These are phyloP conservation scores for Odontocolon sp. DNA, from an alignment of 2,888 invertebrate genomes.

Conservation along the genomic window DNA sequence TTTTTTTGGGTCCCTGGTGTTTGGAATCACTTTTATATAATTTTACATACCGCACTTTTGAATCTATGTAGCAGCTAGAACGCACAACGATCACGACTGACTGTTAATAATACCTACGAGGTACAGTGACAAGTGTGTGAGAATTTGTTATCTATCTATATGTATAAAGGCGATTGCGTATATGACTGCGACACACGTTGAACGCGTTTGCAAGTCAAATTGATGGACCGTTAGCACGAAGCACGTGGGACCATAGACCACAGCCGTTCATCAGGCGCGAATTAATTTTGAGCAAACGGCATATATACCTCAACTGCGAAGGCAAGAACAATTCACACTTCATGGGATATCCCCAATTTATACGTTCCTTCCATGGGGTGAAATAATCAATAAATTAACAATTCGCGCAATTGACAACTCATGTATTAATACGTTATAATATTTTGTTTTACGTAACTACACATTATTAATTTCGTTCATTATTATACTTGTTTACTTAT, in stretches of 20 bases:
- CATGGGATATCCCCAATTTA: neutral
- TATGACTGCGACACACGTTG: conserved; percentile 30
- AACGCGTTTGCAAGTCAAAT: conserved; percentile 50
- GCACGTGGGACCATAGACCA: conserved; percentile 31
- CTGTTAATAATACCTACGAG: conserved; percentile 25
- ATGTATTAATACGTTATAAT: too few relatives aligned
- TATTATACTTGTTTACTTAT: too few relatives aligned
- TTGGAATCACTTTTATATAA: conserved; percentile 14
- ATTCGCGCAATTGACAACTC: too few relatives aligned
- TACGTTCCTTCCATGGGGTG: neutral
- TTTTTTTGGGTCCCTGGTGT: conserved; percentile 6
- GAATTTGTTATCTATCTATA: neutral
- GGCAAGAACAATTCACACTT: neutral
- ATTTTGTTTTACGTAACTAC: neutral
- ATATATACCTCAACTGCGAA: neutral
- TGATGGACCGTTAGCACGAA: conserved; percentile 36
- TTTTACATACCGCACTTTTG: neutral
- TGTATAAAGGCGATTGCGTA: conserved; percentile 34
- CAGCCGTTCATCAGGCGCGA: conserved; percentile 31
- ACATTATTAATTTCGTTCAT: too few relatives aligned
- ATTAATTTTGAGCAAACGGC: conserved; percentile 36
- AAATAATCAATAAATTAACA: neutral
- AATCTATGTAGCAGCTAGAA: conserved; percentile 7
- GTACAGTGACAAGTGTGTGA: neutral
- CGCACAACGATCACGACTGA: conserved; percentile 17